phyloP scores from a whole-genome alignment of 2,113 vertebrate genomes.

The Atrichornis clamosus region DNA sequence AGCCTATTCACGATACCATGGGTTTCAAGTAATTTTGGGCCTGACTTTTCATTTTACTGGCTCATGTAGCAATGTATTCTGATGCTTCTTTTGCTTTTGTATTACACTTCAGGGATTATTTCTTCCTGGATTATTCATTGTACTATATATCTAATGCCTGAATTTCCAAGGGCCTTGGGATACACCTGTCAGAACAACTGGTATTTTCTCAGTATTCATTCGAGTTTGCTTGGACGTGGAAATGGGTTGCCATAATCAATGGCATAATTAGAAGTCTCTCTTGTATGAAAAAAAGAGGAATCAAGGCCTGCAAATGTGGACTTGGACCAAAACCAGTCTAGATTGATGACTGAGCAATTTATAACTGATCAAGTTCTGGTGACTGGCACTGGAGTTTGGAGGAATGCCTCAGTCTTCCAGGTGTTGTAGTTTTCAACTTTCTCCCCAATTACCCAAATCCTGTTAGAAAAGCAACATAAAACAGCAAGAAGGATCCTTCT shows the following conservation, averaged over 20 bases:
- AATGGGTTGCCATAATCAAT: neutral
- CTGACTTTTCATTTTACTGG: neutral
- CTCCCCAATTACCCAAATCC: neutral
- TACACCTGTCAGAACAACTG: neutral
- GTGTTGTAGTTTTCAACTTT: neutral
- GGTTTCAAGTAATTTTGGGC: neutral
- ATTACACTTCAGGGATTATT: neutral
- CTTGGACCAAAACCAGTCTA: neutral
- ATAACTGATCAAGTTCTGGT: neutral
- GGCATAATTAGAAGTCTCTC: neutral
- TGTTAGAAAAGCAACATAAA: neutral
- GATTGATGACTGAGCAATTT: neutral
- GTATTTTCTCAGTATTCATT: neutral
- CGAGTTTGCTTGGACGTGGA: neutral
- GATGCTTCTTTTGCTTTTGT: neutral
- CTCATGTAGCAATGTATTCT: neutral
- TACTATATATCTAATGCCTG: neutral
- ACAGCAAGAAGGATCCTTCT: neutral
- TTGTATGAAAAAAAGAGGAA: neutral
- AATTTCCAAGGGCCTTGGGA: neutral
- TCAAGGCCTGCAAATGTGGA: neutral
- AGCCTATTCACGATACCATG: neutral
- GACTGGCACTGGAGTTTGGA: neutral
- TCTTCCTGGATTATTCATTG: neutral
- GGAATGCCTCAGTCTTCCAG: neutral